Percentiles rank a stretch among this genome's conserved stretches.
Evolutionary conservation across 2,113 vertebrate genomes (phyloP).

Genomic region (Pogonocichla stellata): DNA sequence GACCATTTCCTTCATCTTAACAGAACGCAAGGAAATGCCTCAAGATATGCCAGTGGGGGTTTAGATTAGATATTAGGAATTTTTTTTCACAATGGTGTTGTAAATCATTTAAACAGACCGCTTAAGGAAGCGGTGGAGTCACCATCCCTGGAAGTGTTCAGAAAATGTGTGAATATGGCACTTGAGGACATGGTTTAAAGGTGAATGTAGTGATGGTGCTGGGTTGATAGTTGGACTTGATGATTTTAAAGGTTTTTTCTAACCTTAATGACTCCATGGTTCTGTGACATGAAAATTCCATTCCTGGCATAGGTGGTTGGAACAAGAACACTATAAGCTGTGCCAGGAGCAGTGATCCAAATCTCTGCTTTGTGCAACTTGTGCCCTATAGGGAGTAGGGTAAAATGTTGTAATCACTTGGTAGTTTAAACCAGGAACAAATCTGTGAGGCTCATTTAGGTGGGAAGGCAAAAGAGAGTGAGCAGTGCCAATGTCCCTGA

Average conservation of each 20-base stretch:
- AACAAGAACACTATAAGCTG: neutral
- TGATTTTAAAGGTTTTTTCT: neutral
- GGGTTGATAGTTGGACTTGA: neutral
- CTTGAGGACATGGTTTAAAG: neutral
- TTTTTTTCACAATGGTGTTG: neutral
- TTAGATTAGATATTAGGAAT: neutral
- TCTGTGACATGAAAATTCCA: neutral
- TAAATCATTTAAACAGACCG: neutral
- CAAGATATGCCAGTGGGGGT: neutral
- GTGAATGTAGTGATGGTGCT: neutral
- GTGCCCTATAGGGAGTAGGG: neutral
- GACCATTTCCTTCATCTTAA: neutral
- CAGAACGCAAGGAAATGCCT: neutral
- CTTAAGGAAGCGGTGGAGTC: neutral
- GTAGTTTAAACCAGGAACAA: neutral
- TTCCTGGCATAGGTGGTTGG: neutral
- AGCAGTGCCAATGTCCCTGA: neutral
- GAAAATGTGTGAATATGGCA: neutral
- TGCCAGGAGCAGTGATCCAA: neutral
- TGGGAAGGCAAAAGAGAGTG: neutral
- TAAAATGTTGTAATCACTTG: neutral
- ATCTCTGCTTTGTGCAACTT: neutral
- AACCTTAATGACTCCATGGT: neutral
- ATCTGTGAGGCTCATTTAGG: neutral
- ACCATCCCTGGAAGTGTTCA: neutral